Base-by-base conservation (phyloP, 2,888 invertebrate species). In the Drosophila atripex region DNA sequence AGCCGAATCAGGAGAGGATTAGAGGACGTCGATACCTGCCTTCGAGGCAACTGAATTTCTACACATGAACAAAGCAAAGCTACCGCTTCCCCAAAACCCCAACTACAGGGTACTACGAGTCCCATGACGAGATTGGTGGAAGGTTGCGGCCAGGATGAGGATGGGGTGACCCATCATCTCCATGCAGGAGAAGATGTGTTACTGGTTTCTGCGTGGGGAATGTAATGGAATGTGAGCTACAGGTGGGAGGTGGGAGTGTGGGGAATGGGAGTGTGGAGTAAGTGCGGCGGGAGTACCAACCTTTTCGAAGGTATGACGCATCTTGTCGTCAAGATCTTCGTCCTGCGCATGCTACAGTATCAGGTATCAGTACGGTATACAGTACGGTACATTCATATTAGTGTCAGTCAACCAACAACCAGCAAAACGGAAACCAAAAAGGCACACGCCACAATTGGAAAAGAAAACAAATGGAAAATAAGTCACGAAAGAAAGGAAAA, bases 291-390 rank as follows among this genome's bases (percentile, higher is more conserved):
- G 73, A 63, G 77, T 90, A 90, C 91, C 92, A 93, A 96, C 96
- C 94, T 96, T 96, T 92, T 96, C 96, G 77, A 96, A 93, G 77
- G 96, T 96, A 75, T 96, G 89, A 83, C 90, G 90, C 89, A 90
- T 88, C 80, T 94, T 95, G 87, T 95, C 95, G 58, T 90, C 89
- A 77, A 90, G 84, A 76, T 90, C 90, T 83, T 90, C 90, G 66
- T 88, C 84, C 88, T 65, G 74, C 71, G 88, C 84, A 86, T 88
- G 86, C 86, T 88, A 80, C 76, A 82, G 68, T 71, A 76, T 35
- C 35, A 35, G 14, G 35, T 35, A 35, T 32, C 77, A n/a, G 32
- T 32, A 32, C n/a, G n/a, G 32, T 32, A 32, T 39, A 41, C 39
- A 75, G 68, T 69, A 77, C 65, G 71, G 65, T 70, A 77, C 78